Evolutionary conservation across 2,888 invertebrate species (phyloP), one percentile per base, ranked within the genome.

Genomic region (Leuctra nigra): DNA sequence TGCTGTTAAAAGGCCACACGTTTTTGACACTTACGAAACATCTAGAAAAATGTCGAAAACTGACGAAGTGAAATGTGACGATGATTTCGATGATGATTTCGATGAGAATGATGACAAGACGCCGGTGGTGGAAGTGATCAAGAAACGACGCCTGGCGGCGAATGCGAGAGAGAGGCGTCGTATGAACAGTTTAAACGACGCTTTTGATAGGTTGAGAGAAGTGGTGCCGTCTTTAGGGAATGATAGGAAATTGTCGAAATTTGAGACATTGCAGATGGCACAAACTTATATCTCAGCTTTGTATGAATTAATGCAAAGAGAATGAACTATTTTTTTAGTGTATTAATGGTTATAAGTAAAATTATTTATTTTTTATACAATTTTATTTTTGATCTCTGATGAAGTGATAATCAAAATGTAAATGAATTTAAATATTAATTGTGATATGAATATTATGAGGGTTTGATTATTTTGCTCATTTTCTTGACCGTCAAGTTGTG

Each of bases 181-280:
- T 38, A 87, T 87, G 87, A 83, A 83, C 67, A 83, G 84, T n/a
- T 70, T 87, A 33, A 87, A 87, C 69, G 81, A 82, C 61, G 87
- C 87, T 0, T 87, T 87, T 67, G 86, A 87, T 71, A 74, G 81
- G 54, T 72, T 87, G 4, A 73, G 87, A 20, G 82, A 82, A 65
- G 86, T 87, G 16, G 83, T 87, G 20, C 87, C 87, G 0, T 80
- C 81, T 2, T 71, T 86, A 53, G 83, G 83, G 4, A 79, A 81
- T 54, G 84, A 87, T 65, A 81, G 83, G 65, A 84, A 86, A 69
- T 72, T 87, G 35, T 86, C 86, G 63, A 87, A 87, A 71, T 87
- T 81, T 67, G 87, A 87, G 68, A 87, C 87, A 0, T 71, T 87
- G 24, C 87, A 87, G 73, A 86, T 87, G 86, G 87, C 87, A 0